Evolutionary conservation across 2,113 vertebrate genomes (phyloP).

Genomic region (Euleptes europaea): DNA sequence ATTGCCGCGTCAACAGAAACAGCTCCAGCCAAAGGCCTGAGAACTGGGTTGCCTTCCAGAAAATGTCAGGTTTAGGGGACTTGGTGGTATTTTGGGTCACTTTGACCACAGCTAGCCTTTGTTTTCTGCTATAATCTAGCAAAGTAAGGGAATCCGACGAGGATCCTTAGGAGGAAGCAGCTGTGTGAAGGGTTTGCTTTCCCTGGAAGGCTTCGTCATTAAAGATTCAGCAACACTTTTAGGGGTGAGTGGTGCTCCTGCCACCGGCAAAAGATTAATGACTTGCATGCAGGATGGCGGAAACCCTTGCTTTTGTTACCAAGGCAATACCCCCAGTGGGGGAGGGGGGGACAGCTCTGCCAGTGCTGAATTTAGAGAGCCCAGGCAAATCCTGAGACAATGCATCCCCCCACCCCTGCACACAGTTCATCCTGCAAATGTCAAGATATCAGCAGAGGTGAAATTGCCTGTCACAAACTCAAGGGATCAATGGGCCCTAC

Average conservation of each 20-base stretch:
- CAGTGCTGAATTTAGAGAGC: background rate
- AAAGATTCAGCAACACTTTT: conserved; percentile 13
- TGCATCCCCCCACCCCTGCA: background rate
- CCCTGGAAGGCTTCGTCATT: background rate
- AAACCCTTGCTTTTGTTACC: conserved; percentile 5
- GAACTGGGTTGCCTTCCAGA: background rate
- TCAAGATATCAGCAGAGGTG: background rate
- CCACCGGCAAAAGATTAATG: conserved; percentile 32
- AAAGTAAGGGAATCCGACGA: background rate
- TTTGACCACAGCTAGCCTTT: background rate
- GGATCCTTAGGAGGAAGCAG: background rate
- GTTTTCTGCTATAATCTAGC: background rate
- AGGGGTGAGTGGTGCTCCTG: conserved; percentile 26
- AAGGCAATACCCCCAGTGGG: conserved; percentile 1
- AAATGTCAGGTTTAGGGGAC: background rate
- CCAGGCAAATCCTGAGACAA: background rate
- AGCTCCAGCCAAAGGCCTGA: background rate
- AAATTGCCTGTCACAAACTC: background rate
- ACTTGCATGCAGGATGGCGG: background rate
- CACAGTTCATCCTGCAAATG: too few relatives aligned
- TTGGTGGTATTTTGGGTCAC: background rate
- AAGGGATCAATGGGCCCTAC: background rate
- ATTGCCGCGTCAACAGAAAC: conserved; percentile 5
- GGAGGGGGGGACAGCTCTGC: background rate
- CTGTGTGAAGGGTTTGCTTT: background rate